Evolutionary conservation across 37 sponge, comb jelly and placozoan genomes (phyloP).

Genomic region (Theonella swinhoei): DNA sequence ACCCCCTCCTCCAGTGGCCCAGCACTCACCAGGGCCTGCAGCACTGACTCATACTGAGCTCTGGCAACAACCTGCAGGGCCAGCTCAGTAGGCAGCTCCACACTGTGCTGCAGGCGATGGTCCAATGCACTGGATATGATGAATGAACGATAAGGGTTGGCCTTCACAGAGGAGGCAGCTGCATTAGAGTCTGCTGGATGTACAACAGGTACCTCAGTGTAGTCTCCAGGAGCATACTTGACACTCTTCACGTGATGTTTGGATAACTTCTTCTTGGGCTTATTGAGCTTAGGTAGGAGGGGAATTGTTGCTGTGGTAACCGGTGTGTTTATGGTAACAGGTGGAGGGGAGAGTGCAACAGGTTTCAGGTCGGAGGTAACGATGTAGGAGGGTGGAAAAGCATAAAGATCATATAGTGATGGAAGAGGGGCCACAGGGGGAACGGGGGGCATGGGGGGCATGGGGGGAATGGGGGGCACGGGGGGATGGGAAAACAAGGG

Average conservation of each 20-base stretch:
- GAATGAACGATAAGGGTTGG: constrained; percentile 46
- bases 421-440: too few relatives aligned
- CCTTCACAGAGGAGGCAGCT: background rate
- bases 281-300: background rate
- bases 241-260: background rate
- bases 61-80: constrained; percentile 47
- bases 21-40: constrained; percentile 24
- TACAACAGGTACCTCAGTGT: constrained; percentile 1
- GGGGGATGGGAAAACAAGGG: background rate
- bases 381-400: too few relatives aligned
- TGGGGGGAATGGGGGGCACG: background rate
- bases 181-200: background rate
- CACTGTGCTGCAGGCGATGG: constrained; percentile 5
- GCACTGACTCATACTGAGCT: constrained; percentile 33
- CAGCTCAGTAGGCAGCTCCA: constrained; percentile 36
- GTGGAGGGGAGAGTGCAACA: background rate
- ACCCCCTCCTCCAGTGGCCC: background rate
- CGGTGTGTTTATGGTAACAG: too few relatives aligned
- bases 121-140: constrained; percentile 61
- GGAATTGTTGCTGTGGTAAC: background rate
- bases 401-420: too few relatives aligned
- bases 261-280: constrained; percentile 9
- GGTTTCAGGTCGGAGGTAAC: too few relatives aligned
- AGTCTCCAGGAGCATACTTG: constrained; percentile 30
- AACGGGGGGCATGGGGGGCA: background rate